Evolutionary conservation across 2,888 invertebrate genomes (phyloP), one percentile per base, ranked within the genome.

Genomic region (Apodemia mormo): DNA sequence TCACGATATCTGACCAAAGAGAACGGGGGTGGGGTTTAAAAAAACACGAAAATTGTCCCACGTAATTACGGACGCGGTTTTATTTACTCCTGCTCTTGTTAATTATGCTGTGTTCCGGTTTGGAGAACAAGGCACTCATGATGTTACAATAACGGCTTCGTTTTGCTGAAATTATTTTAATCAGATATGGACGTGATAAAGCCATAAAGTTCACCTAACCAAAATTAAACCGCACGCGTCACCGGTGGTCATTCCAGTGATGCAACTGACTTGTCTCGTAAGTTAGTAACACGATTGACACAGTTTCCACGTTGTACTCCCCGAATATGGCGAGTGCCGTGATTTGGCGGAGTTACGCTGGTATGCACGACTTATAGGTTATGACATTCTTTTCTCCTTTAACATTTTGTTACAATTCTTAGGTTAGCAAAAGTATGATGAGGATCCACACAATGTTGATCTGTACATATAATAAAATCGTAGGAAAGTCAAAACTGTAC

Each of bases 281-380:
- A 30, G 29, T 58, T 58, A 4, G 30, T 6, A 33, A 37, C 61
- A 61, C 61, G 61, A 61, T 12, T 61, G 61, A 61, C 61, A 61
- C 30, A 61, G 61, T 61, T 61, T 61, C 61, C 61, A 61, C 33
- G 14, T 33, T 7, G 7, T 29, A n/a, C 33, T 37, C 14, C 7
- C 61, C 61, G 61, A 61, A 61, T 61, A 61, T 33, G 61, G 61
- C 14, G 37, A 6, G 61, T 8, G 61, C 61, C 33, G 14, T 14
- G 61, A 33, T 61, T 33, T 14, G n/a, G 33, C 14, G 33, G 14
- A 2, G 14, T 37, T 9, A 5, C 12, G 6, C 37, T 29, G 14
- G 7, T 37, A 8, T n/a, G n/a, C 52, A 52, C 14, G 52, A 22
- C 52, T 52, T 52, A n/a, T 14, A 49, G 12, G 14, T 14, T 49